Percentiles rank a stretch among this genome's conserved stretches.
These are phyloP conservation scores for Coenonympha glycerion DNA, from an alignment of 2,888 invertebrate genomes.

Conservation along the genomic window DNA sequence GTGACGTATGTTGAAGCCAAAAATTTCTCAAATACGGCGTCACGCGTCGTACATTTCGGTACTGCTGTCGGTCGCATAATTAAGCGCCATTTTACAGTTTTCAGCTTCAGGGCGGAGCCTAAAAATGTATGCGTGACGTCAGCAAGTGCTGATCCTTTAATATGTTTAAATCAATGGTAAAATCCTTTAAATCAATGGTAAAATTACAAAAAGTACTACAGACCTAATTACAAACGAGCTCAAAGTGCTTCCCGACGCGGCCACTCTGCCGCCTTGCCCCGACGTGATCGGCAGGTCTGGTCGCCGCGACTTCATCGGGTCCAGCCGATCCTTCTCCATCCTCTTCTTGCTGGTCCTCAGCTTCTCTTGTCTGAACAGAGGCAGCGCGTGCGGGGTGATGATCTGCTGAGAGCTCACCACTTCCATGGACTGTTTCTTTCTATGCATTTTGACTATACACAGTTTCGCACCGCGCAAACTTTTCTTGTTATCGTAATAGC, in stretches of 20 bases:
- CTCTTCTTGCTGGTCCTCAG: slow-evolving; percentile 91
- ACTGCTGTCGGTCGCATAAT: too few species aligned
- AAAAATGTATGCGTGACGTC: too few species aligned
- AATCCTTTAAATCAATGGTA: too few species aligned
- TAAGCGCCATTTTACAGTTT: too few species aligned
- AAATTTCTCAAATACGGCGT: too few species aligned
- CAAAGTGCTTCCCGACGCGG: slow-evolving; percentile 95
- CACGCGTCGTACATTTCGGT: too few species aligned
- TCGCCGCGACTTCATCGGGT: slow-evolving; percentile 87
- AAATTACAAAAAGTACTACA: neutral
- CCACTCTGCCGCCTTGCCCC: slow-evolving; percentile 94
- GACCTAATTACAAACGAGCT: slow-evolving; percentile 94
- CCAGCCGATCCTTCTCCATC: slow-evolving; percentile 92
- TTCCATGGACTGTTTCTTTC: slow-evolving; percentile 88
- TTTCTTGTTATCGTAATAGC: slow-evolving; percentile 91
- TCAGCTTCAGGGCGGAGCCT: too few species aligned
- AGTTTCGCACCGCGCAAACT: slow-evolving; percentile 94
- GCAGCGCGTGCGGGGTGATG: slow-evolving; percentile 96
- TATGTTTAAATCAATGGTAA: too few species aligned
- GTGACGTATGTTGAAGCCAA: too few species aligned
- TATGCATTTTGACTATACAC: slow-evolving; percentile 87
- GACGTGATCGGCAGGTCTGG: slow-evolving; percentile 93
- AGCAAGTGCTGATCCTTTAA: too few species aligned
- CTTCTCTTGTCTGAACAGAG: slow-evolving; percentile 94
- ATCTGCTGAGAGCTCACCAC: slow-evolving; percentile 93